phyloP scores from a whole-genome alignment of 2,797 vertebrate genomes.

The Molossus alvarezi region DNA sequence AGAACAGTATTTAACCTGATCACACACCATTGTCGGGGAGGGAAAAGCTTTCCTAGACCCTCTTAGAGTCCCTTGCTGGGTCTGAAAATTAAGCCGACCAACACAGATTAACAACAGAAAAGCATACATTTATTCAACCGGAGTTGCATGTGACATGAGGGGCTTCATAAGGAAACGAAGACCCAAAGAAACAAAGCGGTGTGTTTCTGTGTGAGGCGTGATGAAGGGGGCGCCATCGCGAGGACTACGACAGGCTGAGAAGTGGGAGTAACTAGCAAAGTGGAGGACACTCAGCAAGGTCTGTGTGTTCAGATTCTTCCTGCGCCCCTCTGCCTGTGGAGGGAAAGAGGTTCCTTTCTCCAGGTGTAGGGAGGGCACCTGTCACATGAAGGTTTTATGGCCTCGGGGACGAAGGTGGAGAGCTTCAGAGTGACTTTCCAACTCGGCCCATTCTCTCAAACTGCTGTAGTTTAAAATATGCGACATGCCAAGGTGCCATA shows the following conservation, averaged over 20 bases:
- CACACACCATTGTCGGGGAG: not conserved
- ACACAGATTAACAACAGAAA: not conserved
- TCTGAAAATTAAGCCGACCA: not conserved
- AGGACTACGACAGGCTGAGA: too few species aligned
- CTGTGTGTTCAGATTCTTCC: not conserved
- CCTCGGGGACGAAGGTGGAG: not conserved
- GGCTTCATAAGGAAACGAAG: not conserved
- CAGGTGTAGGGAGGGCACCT: not conserved
- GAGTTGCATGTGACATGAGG: not conserved
- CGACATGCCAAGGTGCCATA: not conserved
- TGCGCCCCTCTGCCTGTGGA: not conserved
- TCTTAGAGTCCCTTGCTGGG: not conserved
- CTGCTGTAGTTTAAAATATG: not conserved
- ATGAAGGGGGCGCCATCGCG: fast-evolving
- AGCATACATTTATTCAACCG: not conserved
- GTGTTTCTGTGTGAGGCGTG: not conserved
- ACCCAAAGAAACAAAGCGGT: not conserved
- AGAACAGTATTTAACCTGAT: not conserved
- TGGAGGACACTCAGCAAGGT: too few species aligned
- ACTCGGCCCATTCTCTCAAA: not conserved
- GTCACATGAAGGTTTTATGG: not conserved
- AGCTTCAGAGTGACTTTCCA: not conserved
- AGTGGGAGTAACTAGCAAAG: not conserved
- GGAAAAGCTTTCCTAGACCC: not conserved
- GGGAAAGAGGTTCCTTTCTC: not conserved